Base-by-base conservation (phyloP, 2,888 invertebrate species). In the Papilio elwesi region DNA sequence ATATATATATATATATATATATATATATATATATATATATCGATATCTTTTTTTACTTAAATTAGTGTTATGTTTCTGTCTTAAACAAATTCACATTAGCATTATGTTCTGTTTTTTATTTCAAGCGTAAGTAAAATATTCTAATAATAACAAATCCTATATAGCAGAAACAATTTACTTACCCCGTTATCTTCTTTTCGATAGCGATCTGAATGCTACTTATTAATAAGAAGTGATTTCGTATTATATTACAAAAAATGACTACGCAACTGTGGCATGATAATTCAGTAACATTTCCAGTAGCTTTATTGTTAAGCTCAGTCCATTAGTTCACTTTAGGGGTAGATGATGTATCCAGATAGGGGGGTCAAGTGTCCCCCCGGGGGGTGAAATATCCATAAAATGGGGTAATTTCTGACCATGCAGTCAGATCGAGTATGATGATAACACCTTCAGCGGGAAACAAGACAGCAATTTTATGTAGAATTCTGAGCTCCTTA, bases 341-440 rank as follows among this genome's bases (percentile, higher is more conserved):
- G 92, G 93, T 91, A 90, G 92, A 93, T 93, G 93, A 92, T 92
- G 92, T 91, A 83, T 91, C 87, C 86, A 92, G 92, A 92, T 92
- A 90, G 68, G 84, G 82, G 88, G 92, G 92, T 93, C 92, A 92
- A 93, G 92, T 92, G 92, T 92, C 91, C 91, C 91, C 91, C 91
- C 83, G 78, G 90, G 90, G 92, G 92, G 92, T 83, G 85, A 87
- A 92, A 92, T 91, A 90, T 91, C 87, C 92, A 92, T 92, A 92
- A 92, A 90, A 86, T 88, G 91, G 90, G 90, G 90, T 87, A 88
- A 90, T 90, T 91, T 89, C 86, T 91, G 89, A 88, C 92, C 91
- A 85, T 87, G 85, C 84, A 88, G 90, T 92, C 90, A 88, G 93
- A 93, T 93, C 81, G 85, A 90, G 91, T 92, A 90, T 84, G 80